Percentiles rank a stretch among this genome's conserved stretches.
phyloP scores from a whole-genome alignment of 2,113 vertebrate species.

The Phaethornis superciliosus region DNA sequence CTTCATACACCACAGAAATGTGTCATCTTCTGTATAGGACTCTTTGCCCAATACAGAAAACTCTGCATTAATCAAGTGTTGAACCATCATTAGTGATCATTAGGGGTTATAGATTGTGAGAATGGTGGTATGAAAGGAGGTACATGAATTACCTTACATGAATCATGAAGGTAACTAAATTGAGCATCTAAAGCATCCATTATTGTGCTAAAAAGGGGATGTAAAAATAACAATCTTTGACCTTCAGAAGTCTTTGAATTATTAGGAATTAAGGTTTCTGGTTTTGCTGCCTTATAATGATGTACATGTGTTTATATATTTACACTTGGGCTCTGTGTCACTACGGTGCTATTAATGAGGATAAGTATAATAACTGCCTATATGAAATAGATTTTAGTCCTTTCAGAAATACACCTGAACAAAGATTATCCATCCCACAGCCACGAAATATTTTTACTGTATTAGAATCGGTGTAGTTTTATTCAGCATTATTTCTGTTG shows the following conservation, averaged over 20 bases:
- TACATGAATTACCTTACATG: neutral
- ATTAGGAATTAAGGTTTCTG: neutral
- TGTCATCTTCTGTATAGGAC: neutral
- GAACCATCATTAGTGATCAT: neutral
- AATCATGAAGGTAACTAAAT: neutral
- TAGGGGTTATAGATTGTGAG: neutral
- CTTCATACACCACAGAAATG: neutral
- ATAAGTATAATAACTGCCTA: neutral
- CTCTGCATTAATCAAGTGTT: neutral
- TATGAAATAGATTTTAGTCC: neutral
- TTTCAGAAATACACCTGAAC: neutral
- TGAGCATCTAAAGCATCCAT: neutral
- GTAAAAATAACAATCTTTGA: neutral
- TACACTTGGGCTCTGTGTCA: neutral
- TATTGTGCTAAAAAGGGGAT: neutral
- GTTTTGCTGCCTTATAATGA: neutral
- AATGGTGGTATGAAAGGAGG: no score
- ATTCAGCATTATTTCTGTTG: neutral
- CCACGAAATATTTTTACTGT: neutral
- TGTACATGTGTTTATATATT: neutral
- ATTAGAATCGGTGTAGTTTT: neutral
- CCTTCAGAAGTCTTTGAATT: neutral
- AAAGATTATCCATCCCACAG: neutral
- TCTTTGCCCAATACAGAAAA: neutral
- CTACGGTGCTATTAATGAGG: neutral